A percentile compares a stretch with the other conserved stretches of the same genome.
phyloP scores from a whole-genome alignment of 2,113 vertebrate genomes.

The Monarcha castaneiventris region DNA sequence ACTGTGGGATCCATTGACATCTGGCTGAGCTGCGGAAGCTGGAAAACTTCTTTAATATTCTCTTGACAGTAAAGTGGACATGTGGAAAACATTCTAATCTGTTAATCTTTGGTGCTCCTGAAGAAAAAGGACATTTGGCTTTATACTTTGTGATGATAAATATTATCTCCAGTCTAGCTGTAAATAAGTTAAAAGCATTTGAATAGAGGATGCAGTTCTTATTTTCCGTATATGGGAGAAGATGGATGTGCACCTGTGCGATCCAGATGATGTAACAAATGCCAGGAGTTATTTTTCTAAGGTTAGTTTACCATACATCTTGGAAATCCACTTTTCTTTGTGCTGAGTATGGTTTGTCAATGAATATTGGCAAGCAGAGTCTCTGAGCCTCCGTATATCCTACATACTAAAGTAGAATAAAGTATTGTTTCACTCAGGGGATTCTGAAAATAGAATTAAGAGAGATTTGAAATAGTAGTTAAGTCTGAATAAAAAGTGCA shows the following conservation, averaged over 20 bases:
- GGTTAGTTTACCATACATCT: background rate
- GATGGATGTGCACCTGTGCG: conserved; percentile 50
- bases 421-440: background rate
- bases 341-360: background rate
- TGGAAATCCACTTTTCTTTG: background rate
- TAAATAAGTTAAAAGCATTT: conserved; percentile 67
- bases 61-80: conserved; percentile 87
- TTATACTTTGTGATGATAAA: conserved; percentile 77
- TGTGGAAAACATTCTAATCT: conserved; percentile 94
- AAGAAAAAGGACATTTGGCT: conserved; percentile 78
- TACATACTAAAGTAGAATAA: background rate
- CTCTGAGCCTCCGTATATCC: background rate
- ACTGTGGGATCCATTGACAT: conserved; percentile 86
- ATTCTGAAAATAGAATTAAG: conserved; percentile 2
- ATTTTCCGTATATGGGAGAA: conserved; percentile 48
- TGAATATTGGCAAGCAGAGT: background rate
- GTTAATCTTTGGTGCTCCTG: conserved; percentile 83
- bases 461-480: background rate
- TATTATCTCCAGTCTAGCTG: conserved; percentile 71
- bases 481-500: background rate
- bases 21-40: conserved; percentile 88
- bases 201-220: conserved; percentile 47
- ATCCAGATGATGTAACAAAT: background rate
- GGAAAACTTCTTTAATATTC: conserved; percentile 93
- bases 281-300: background rate